phyloP scores from a whole-genome alignment of 1,140 invertebrate species.

The Philopotamus ludificatus region DNA sequence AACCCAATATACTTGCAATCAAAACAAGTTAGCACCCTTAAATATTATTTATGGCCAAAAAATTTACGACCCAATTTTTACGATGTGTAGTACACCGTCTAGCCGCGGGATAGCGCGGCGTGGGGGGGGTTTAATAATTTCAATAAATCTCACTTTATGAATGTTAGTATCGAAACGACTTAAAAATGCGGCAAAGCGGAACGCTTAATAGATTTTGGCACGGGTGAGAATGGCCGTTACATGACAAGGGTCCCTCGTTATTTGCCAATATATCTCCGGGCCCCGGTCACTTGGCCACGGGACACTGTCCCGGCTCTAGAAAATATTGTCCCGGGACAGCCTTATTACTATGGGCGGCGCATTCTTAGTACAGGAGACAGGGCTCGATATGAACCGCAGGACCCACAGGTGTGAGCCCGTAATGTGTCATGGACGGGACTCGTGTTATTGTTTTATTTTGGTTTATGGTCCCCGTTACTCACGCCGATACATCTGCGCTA shows the following conservation, averaged over 20 bases:
- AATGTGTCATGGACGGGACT: too few species aligned
- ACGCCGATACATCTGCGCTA: too few species aligned
- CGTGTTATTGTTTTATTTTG: too few species aligned
- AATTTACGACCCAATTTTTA: not conserved
- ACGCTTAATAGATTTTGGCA: slow-evolving; percentile 31
- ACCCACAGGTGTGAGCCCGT: not conserved
- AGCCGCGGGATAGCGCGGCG: not conserved
- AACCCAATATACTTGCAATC: not conserved
- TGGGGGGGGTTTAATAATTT: not conserved
- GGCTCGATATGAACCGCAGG: not conserved
- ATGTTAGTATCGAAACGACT: slow-evolving; percentile 27
- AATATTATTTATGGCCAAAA: not conserved
- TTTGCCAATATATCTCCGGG: slow-evolving; percentile 35
- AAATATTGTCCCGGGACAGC: not conserved
- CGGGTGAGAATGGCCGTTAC: slow-evolving; percentile 20
- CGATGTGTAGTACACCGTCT: not conserved
- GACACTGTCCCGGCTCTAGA: not conserved
- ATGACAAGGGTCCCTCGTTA: slow-evolving; percentile 35
- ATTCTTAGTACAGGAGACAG: too few species aligned
- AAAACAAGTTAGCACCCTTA: not conserved
- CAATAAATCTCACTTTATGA: slow-evolving; percentile 35
- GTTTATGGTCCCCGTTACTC: not conserved
- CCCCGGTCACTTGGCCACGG: slow-evolving; percentile 6
- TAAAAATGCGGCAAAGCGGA: slow-evolving; percentile 35
- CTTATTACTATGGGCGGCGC: not conserved